Percentiles rank a stretch among this genome's conserved stretches.
These are phyloP conservation scores for Listronotus bonariensis DNA, from an alignment of 1,140 invertebrate species.

Conservation along the genomic window DNA sequence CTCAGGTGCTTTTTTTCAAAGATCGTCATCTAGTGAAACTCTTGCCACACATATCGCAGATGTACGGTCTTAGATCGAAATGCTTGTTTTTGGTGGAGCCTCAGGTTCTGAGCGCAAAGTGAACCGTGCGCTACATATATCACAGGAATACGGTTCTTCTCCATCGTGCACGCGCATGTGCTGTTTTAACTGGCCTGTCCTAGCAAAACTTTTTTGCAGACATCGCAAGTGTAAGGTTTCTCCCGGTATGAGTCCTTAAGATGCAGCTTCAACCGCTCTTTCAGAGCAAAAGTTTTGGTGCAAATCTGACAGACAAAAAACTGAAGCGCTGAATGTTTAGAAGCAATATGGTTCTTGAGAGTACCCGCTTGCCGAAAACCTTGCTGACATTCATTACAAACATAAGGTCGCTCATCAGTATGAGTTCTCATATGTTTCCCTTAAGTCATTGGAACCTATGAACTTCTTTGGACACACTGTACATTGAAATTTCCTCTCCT, in stretches of 20 bases:
- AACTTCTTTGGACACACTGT: conserved; percentile 60
- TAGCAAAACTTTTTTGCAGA: conserved; percentile 83
- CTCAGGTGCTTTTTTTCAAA: conserved; percentile 81
- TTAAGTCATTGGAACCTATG: conserved; percentile 58
- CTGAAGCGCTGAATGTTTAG: conserved; percentile 59
- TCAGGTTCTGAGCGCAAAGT: conserved; percentile 76
- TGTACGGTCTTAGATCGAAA: conserved; percentile 85
- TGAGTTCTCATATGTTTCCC: conserved; percentile 64
- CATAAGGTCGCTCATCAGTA: conserved; percentile 64
- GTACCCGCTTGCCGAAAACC: conserved; percentile 72
- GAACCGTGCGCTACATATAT: conserved; percentile 78
- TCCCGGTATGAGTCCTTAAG: conserved; percentile 82
- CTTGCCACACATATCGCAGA: conserved; percentile 86
- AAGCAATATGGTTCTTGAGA: conserved; percentile 69
- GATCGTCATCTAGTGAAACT: conserved; percentile 73
- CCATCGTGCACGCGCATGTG: conserved; percentile 88
- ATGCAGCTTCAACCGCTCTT: conserved; percentile 76
- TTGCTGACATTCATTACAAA: conserved; percentile 76
- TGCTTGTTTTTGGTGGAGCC: conserved; percentile 78
- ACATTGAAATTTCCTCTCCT: conserved; percentile 54
- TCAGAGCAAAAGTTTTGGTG: conserved; percentile 73
- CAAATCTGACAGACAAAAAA: conserved; percentile 71
- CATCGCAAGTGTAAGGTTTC: conserved; percentile 84
- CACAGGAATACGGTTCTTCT: conserved; percentile 74
- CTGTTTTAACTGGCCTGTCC: conserved; percentile 80